Conservation (phyloP, 2,113 vertebrate species). For the Maccullochella peelii region DNA sequence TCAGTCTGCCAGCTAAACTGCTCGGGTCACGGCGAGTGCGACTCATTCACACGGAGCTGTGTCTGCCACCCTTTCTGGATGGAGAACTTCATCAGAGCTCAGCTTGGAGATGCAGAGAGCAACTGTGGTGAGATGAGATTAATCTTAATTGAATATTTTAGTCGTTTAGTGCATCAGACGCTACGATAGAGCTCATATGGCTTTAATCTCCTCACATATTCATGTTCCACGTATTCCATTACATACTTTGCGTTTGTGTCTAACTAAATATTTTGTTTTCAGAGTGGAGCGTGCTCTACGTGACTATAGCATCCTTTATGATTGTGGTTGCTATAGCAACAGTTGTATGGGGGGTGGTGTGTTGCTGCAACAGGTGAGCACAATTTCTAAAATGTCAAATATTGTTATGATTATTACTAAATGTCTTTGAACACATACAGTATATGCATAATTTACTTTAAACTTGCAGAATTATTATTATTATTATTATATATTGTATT, state of each 20-base stretch:
- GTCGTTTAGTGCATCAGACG: neutral
- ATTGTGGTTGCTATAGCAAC: slow-evolving; percentile 93
- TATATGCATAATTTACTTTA: neutral
- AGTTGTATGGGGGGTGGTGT: slow-evolving; percentile 91
- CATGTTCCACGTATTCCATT: neutral
- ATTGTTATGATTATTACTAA: neutral
- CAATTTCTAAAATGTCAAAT: neutral
- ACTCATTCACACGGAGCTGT: slow-evolving; percentile 94
- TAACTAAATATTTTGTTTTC: slow-evolving; percentile 62
- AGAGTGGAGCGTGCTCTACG: slow-evolving; percentile 99
- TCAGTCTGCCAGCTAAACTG: slow-evolving; percentile 97
- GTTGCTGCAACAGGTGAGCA: slow-evolving; percentile 93
- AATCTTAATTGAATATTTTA: neutral
- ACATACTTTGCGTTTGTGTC: neutral
- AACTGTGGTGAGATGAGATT: slow-evolving; percentile 91
- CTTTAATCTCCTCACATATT: neutral
- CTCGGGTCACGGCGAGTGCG: slow-evolving; percentile 93
- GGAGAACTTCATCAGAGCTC: slow-evolving; percentile 95
- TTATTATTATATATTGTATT: too few relatives aligned
- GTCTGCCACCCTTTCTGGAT: slow-evolving; percentile 98
- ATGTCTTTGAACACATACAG: neutral
- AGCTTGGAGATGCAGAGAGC: slow-evolving; percentile 92
- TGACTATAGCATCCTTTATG: slow-evolving; percentile 94
- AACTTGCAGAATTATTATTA: neutral
- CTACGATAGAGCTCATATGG: neutral